Evolutionary conservation across 2,888 invertebrate genomes (phyloP).

Genomic region (Colletes collaris): DNA sequence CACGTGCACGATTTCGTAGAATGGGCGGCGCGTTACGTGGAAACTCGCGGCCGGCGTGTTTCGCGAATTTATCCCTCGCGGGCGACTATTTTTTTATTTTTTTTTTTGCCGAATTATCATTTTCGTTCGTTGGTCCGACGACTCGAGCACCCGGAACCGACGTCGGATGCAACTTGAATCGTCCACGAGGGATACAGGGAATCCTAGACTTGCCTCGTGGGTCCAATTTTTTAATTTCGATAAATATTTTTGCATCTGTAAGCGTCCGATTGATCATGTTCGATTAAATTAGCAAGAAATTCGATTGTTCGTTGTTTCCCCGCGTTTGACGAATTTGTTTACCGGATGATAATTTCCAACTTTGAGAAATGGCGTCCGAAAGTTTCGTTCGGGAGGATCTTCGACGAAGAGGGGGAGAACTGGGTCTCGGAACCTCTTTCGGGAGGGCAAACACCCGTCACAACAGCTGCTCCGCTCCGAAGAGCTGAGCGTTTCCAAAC

Average conservation of each 20-base stretch:
- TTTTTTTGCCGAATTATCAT: not conserved
- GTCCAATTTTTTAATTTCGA: too few relatives aligned
- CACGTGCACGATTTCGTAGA: constrained; percentile 78
- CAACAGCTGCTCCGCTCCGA: constrained; percentile 48
- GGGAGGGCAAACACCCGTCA: constrained; percentile 51
- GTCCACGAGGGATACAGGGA: too few relatives aligned
- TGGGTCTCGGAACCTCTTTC: constrained; percentile 30
- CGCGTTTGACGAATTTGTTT: constrained; percentile 47
- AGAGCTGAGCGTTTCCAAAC: constrained; percentile 46
- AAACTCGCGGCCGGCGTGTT: constrained; percentile 62
- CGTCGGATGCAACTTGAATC: too few relatives aligned
- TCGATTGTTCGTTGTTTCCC: too few relatives aligned
- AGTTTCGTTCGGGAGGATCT: constrained; percentile 15
- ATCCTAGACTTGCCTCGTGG: too few relatives aligned
- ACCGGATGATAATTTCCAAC: constrained; percentile 11
- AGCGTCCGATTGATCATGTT: too few relatives aligned
- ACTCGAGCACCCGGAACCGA: too few relatives aligned
- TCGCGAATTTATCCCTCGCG: constrained; percentile 41
- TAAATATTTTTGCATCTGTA: too few relatives aligned
- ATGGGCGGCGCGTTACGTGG: constrained; percentile 70
- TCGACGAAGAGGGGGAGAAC: constrained; percentile 8
- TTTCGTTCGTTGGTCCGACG: not conserved
- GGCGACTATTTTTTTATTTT: not conserved
- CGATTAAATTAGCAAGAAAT: too few relatives aligned
- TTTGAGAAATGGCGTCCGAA: constrained; percentile 17